Conservation (phyloP, 2,888 invertebrate genomes). For the Andrena chrysosceles region DNA sequence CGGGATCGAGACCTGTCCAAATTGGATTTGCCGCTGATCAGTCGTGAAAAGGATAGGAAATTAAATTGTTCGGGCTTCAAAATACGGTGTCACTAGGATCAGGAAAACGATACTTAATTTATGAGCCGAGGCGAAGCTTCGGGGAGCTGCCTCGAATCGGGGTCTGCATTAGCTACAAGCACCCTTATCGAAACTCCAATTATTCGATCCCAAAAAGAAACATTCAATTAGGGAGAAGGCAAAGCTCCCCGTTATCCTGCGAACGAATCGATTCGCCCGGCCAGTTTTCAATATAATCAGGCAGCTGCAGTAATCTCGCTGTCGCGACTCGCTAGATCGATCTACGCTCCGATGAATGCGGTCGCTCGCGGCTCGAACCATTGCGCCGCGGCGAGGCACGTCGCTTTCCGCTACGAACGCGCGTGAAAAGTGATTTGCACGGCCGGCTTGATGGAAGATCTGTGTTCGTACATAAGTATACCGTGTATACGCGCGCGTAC, state of each 20-base stretch:
- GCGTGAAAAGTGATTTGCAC: constrained; percentile 73
- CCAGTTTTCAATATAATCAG: not conserved
- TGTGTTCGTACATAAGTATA: constrained; percentile 65
- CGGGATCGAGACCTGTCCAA: constrained; percentile 39
- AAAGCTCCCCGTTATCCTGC: not conserved
- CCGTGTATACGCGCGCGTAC: not conserved
- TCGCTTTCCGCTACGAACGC: constrained; percentile 59
- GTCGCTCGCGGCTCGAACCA: constrained; percentile 7
- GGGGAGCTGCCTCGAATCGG: not conserved
- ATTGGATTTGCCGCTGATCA: constrained; percentile 50
- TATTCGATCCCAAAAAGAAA: too few species aligned
- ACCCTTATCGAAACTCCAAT: too few species aligned
- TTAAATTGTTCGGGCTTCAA: constrained; percentile 37
- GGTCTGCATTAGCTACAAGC: too few species aligned
- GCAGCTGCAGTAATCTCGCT: constrained; percentile 1
- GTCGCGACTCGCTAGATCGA: constrained; percentile 33
- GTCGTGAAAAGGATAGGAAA: constrained; percentile 51
- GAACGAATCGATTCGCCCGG: not conserved
- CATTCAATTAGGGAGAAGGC: too few species aligned
- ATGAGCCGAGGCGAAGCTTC: not conserved
- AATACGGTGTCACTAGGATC: constrained; percentile 22
- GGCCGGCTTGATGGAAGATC: constrained; percentile 66
- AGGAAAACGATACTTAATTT: constrained; percentile 44
- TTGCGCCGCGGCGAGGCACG: constrained; percentile 20
- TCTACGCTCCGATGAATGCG: constrained; percentile 7